These are phyloP conservation scores for Artibeus jamaicensis DNA, from an alignment of 2,797 vertebrate genomes.

Conservation along the genomic window DNA sequence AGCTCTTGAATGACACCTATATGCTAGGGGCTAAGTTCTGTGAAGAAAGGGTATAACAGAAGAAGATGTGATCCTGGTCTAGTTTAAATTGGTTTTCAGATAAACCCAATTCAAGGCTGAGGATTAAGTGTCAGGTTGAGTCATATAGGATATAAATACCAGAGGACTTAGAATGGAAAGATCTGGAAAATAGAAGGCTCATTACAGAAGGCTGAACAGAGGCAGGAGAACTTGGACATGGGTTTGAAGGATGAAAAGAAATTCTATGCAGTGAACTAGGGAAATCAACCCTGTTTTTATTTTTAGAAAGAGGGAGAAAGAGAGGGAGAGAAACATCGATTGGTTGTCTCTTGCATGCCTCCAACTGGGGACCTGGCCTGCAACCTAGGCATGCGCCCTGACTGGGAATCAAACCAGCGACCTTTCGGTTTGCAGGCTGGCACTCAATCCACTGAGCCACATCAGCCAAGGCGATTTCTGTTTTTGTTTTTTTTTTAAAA, in stretches of 20 bases:
- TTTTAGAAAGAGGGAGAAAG: no score
- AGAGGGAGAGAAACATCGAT: no score
- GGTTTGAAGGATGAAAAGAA: not conserved
- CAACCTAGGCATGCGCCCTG: no score
- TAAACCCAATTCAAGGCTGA: not conserved
- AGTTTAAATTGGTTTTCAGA: not conserved
- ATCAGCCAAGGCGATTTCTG: not conserved
- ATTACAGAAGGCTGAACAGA: not conserved
- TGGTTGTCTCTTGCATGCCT: no score
- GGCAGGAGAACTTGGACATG: not conserved
- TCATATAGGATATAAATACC: not conserved
- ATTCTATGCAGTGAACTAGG: not conserved
- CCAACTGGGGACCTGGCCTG: no score
- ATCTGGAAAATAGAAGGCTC: not conserved
- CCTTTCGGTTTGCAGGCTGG: no score
- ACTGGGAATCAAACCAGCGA: no score
- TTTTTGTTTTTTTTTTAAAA: not conserved
- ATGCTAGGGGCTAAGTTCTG: not conserved
- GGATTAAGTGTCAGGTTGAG: not conserved
- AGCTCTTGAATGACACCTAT: not conserved
- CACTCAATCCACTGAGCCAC: no score
- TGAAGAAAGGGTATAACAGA: not conserved
- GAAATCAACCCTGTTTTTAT: not conserved
- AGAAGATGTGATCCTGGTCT: not conserved
- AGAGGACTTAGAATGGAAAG: conserved; percentile 11